Conservation (phyloP, 2,888 invertebrate genomes). For the Ophion ellenae region DNA sequence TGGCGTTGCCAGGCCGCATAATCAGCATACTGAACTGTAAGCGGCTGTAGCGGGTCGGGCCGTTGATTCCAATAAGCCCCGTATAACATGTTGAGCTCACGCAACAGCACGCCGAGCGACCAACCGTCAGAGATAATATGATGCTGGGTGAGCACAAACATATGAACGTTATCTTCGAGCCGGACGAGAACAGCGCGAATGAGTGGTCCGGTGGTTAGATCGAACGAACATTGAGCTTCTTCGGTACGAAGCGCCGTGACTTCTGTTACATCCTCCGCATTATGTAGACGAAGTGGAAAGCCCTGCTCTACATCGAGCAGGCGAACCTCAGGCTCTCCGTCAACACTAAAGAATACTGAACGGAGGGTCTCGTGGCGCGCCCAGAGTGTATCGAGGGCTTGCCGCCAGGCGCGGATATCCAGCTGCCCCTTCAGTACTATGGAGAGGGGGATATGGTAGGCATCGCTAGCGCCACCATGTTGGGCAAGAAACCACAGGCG, state of each 20-base stretch:
- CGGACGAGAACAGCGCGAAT: slow-evolving; percentile 5
- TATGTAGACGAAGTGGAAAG: neutral
- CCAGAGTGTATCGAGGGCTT: slow-evolving; percentile 16
- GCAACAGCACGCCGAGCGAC: neutral
- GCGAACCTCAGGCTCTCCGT: neutral
- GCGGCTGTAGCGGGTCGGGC: neutral
- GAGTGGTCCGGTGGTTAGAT: slow-evolving; percentile 11
- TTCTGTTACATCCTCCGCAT: neutral
- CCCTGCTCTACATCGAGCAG: neutral
- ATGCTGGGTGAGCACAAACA: slow-evolving; percentile 6
- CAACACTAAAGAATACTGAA: slow-evolving; percentile 4
- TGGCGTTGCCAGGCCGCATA: slow-evolving; percentile 24
- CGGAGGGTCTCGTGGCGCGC: slow-evolving; percentile 19
- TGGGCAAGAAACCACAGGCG: slow-evolving; percentile 23
- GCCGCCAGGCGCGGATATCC: neutral
- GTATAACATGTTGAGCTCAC: neutral
- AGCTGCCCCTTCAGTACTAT: neutral
- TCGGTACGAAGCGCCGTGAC: neutral
- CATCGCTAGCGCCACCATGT: slow-evolving; percentile 7
- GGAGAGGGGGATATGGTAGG: slow-evolving; percentile 11
- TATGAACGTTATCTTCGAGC: neutral
- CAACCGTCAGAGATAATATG: slow-evolving; percentile 34
- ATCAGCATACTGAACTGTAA: slow-evolving; percentile 3
- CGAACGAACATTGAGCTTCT: slow-evolving; percentile 7
- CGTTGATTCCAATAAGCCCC: neutral